These are phyloP conservation scores for Carterocephalus palaemon DNA, from an alignment of 2,888 invertebrate genomes.

Conservation along the genomic window DNA sequence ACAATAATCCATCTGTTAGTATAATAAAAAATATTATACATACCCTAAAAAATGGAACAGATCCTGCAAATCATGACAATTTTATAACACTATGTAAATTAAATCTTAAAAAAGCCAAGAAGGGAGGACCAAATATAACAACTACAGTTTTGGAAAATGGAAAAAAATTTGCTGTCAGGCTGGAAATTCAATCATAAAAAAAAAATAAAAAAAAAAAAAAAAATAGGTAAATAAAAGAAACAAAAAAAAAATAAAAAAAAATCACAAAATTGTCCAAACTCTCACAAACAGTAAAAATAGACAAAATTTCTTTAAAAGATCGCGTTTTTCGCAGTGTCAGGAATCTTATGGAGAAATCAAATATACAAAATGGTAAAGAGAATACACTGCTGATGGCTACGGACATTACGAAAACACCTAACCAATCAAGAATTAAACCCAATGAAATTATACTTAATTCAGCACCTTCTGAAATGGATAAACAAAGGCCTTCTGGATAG, in stretches of 20 bases:
- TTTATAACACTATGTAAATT: slow-evolving; percentile 48
- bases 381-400: not conserved
- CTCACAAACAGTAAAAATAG: slow-evolving; percentile 44
- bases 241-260: slow-evolving; percentile 80
- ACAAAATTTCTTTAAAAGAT: slow-evolving; percentile 66
- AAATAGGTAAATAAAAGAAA: slow-evolving; percentile 84
- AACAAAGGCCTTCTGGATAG: slow-evolving; percentile 55
- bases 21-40: not conserved
- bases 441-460: slow-evolving; percentile 43
- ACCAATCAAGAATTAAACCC: slow-evolving; percentile 28
- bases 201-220: slow-evolving; percentile 87
- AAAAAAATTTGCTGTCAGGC: slow-evolving; percentile 83
- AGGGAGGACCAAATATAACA: slow-evolving; percentile 52
- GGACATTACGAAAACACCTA: slow-evolving; percentile 39
- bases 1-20: slow-evolving; percentile 4
- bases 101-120: slow-evolving; percentile 44
- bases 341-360: slow-evolving; percentile 41
- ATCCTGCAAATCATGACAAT: slow-evolving; percentile 30
- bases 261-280: slow-evolving; percentile 16
- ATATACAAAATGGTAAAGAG: slow-evolving; percentile 13
- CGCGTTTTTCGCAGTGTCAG: slow-evolving; percentile 60
- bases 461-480: slow-evolving; percentile 46
- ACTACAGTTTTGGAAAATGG: slow-evolving; percentile 70
- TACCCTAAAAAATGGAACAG: slow-evolving; percentile 4
- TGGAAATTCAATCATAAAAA: slow-evolving; percentile 84